Base-by-base conservation (phyloP, 2,888 invertebrate species). In the Idaea biselata region DNA sequence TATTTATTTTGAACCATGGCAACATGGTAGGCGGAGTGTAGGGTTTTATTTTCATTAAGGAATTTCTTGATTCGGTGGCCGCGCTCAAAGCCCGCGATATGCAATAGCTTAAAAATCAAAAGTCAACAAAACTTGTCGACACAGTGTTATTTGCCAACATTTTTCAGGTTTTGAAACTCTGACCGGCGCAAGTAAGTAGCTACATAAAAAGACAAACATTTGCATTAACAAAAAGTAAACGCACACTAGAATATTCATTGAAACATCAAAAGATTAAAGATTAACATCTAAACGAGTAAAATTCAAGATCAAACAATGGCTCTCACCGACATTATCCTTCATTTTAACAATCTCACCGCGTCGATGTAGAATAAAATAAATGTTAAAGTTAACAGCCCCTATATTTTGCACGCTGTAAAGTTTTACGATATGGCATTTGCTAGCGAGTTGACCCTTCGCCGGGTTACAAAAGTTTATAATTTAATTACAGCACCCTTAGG, bases 321-420 rank as follows among this genome's bases (percentile, higher is more conserved):
- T 68, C 67, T 61, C 55, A 31, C 58, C 60, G 44, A 60, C 56
- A 66, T 64, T 64, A 68, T 79, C 73, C 74, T 77, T 77, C 79
- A 82, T 78, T 77, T 76, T 76, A 81, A 81, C 83, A 88, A 86
- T 85, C 83, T 85, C 80, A 77, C 76, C 76, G 77, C 77, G 73
- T 68, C 71, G 72, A 71, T 76, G 70, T 68, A 60, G 66, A 71
- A 77, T 74, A 74, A 78, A 84, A 84, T 79, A 85, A 87, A 85
- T 87, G 86, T 86, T 86, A 87, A 89, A 87, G 83, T 85, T 84
- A 80, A 84, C 73, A 82, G 87, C 91, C 91, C 91, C 84, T 91
- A 90, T 87, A 90, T 90, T 90, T 88, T 83, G 86, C 88, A 88
- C 88, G 86, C 83, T 83, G 83, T 91, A 92, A 91, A 92, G 82